Conservation (phyloP, 2,797 vertebrate genomes). For the Melanogrammus aeglefinus region DNA sequence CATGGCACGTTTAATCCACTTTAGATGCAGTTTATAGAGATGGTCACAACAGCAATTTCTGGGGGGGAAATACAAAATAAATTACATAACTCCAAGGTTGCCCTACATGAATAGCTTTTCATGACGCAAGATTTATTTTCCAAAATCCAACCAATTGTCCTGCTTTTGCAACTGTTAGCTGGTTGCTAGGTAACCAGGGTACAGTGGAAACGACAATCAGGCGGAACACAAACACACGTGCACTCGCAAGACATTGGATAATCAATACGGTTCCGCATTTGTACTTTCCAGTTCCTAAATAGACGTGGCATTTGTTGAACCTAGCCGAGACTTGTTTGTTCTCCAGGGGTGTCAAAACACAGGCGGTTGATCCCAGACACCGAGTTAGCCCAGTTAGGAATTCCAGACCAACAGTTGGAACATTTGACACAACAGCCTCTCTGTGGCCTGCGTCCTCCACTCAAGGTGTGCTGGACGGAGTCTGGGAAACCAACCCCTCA, state of each 20-base stretch:
- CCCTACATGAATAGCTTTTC: neutral
- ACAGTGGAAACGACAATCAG: neutral
- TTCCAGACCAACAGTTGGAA: neutral
- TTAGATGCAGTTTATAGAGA: neutral
- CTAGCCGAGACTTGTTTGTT: neutral
- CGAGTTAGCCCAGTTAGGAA: neutral
- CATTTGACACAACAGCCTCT: neutral
- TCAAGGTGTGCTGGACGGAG: neutral
- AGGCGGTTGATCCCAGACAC: neutral
- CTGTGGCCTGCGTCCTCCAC: neutral
- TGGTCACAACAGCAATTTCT: neutral
- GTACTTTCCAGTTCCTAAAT: neutral
- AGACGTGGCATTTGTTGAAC: neutral
- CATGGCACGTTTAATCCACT: neutral
- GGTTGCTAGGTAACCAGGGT: neutral
- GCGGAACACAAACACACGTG: neutral
- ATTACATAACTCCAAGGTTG: neutral
- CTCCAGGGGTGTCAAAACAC: neutral
- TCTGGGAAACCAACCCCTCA: neutral
- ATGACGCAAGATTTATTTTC: neutral
- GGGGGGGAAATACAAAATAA: too few species aligned
- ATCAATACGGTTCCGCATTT: neutral
- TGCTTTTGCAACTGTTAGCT: neutral
- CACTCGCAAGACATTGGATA: neutral
- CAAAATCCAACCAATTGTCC: neutral